Percentiles rank a stretch among this genome's conserved stretches.
These are phyloP conservation scores for Bilobella aurantiaca DNA, from an alignment of 1,140 invertebrate genomes.

Conservation along the genomic window DNA sequence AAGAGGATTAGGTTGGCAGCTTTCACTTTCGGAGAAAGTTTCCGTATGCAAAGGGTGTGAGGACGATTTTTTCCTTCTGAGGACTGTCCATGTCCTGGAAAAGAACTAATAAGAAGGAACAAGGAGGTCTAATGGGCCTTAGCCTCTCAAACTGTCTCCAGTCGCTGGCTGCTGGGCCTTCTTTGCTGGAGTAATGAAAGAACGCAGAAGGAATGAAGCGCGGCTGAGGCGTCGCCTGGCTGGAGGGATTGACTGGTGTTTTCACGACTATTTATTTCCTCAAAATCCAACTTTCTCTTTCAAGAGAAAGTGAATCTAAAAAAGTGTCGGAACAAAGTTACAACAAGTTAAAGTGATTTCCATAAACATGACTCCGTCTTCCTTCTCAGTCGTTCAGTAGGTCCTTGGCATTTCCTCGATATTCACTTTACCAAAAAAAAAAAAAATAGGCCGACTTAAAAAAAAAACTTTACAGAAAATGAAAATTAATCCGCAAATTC, in stretches of 20 bases:
- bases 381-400: too few relatives aligned
- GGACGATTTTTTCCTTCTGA: background rate
- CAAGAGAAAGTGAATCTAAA: background rate
- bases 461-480: too few relatives aligned
- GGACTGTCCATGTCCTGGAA: background rate
- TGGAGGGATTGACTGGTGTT: background rate
- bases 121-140: background rate
- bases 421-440: too few relatives aligned
- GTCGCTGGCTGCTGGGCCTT: too few relatives aligned
- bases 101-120: background rate
- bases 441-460: too few relatives aligned
- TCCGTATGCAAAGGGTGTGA: background rate
- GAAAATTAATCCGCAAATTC: too few relatives aligned
- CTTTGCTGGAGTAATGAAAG: too few relatives aligned
- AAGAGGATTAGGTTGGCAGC: background rate
- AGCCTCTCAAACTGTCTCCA: background rate
- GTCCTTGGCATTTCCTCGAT: too few relatives aligned
- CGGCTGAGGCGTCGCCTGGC: background rate
- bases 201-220: background rate
- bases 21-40: background rate
- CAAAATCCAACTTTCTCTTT: background rate
- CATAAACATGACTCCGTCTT: constrained; percentile 18
- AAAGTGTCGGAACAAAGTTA: background rate
- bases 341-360: constrained; percentile 13
- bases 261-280: background rate